These are phyloP conservation scores for Apeltes quadracus DNA, from an alignment of 2,113 vertebrate genomes.

Conservation along the genomic window DNA sequence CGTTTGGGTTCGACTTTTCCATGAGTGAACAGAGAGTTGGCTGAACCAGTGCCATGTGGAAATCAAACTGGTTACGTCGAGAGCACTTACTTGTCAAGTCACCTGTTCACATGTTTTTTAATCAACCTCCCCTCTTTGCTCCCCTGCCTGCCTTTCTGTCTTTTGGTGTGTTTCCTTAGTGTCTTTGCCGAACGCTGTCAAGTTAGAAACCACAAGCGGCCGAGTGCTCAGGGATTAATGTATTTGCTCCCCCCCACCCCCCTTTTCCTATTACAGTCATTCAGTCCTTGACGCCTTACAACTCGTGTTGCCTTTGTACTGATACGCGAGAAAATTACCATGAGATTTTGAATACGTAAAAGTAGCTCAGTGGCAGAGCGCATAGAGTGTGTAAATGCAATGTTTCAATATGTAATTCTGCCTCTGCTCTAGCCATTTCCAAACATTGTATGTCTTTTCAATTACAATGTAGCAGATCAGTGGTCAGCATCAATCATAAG, in stretches of 20 bases:
- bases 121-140: constrained; percentile 4
- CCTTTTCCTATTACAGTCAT: constrained; percentile 7
- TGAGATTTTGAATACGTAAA: constrained; percentile 4
- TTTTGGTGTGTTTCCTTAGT: constrained; percentile 2
- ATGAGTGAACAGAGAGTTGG: background rate
- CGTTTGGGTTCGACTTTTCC: background rate
- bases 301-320: constrained; percentile 9
- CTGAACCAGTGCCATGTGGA: constrained; percentile 49
- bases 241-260: too few species aligned
- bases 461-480: constrained; percentile 37
- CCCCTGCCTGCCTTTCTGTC: background rate
- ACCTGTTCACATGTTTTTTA: constrained; percentile 37
- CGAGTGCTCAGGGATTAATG: constrained; percentile 23
- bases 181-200: constrained; percentile 13
- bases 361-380: constrained; percentile 10
- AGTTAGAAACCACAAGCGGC: constrained; percentile 6
- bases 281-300: constrained; percentile 4
- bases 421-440: constrained; percentile 10
- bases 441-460: constrained; percentile 38
- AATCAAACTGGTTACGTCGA: constrained; percentile 33
- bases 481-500: constrained; percentile 44
- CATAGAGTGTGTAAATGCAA: constrained; percentile 6
- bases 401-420: constrained; percentile 6
- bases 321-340: constrained; percentile 16
- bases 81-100: constrained; percentile 45